These are phyloP conservation scores for Petrocephalus schoutedeni DNA, from an alignment of 2,797 vertebrate genomes.

Conservation along the genomic window DNA sequence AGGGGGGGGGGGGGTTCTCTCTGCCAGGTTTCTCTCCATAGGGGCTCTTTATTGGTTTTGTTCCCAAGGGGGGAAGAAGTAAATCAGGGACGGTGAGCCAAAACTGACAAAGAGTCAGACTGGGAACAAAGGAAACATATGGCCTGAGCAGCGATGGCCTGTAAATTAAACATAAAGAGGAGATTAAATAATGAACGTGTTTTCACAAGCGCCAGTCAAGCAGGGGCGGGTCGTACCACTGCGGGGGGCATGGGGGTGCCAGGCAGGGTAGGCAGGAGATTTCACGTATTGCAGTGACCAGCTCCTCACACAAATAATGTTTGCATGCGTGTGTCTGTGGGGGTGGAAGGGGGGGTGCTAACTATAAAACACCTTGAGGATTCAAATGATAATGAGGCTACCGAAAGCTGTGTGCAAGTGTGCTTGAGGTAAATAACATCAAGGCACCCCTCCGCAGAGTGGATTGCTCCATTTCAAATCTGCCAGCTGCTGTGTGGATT, in stretches of 20 bases:
- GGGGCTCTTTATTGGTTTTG: slow-evolving; percentile 18
- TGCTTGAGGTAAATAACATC: neutral
- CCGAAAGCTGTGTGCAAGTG: neutral
- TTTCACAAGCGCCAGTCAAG: slow-evolving; percentile 62
- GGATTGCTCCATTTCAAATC: slow-evolving; percentile 43
- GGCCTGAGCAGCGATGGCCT: slow-evolving; percentile 71
- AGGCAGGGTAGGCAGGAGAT: neutral
- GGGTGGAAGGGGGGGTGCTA: neutral
- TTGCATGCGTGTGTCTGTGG: neutral
- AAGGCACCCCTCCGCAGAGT: slow-evolving; percentile 30
- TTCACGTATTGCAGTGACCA: neutral
- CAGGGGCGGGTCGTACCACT: slow-evolving; percentile 51
- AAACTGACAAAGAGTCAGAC: slow-evolving; percentile 43
- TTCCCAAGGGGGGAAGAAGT: slow-evolving; percentile 4
- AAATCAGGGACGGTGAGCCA: slow-evolving; percentile 28
- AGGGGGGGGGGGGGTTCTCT: slow-evolving; percentile 4
- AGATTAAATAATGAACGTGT: slow-evolving; percentile 84
- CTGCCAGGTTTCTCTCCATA: slow-evolving; percentile 19
- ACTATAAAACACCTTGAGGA: neutral
- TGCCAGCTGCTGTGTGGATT: slow-evolving; percentile 58
- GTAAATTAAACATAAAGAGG: slow-evolving; percentile 86
- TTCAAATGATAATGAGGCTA: neutral
- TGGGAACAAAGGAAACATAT: slow-evolving; percentile 77
- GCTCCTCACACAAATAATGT: slow-evolving; percentile 22
- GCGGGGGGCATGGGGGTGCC: neutral